Base-by-base conservation (phyloP, 1,140 invertebrate genomes). In the Drosophila mojavensis region DNA sequence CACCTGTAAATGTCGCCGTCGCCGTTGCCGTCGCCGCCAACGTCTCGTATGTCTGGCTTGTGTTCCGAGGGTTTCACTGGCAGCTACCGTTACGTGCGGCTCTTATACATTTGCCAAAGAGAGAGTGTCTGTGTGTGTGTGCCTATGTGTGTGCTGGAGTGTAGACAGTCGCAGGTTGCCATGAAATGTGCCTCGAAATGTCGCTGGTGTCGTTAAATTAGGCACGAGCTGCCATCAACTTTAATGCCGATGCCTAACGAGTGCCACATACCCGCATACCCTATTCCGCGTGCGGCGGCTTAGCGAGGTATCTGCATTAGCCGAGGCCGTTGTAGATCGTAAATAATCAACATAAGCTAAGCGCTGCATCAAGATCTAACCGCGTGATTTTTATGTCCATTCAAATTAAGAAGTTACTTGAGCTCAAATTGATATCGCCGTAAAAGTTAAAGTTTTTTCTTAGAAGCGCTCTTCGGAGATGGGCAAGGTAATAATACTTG, bases 1-100 rank as follows among this genome's bases (percentile, higher is more conserved):
- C 82, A 89, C 79, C 83, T 88, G 68, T 88, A 75, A 78, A 86
- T 71, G 68, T 66, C 67, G 61, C 63, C 61, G 60, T 47, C 65
- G 51, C 5, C 48, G 11, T 60, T 3, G 20, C 20, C 20, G 20
- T 2, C 3, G 20, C 20, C 17, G 17, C 17, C 24, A 17, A 24
- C 60, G 72, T 75, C 55, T 74, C 65, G 71, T 74, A 30, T 62
- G 65, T 75, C 72, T 70, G 72, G 41, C 65, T 75, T 53, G 59
- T 60, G 71, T 64, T 59, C 55, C 55, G 63, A 41, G 55, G 58
- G 71, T 69, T 65, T 78, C 60, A 55, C 72, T 64, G 59, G 33
- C 50, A 64, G 72, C 67, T 75, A 75, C 73, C 56, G 72, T 75
- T 75, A 75, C 62, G 56, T 56, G 39, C 36, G 43, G 53, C 17